Evolutionary conservation across 2,888 invertebrate genomes (phyloP).

Genomic region (Trisateles emortualis): DNA sequence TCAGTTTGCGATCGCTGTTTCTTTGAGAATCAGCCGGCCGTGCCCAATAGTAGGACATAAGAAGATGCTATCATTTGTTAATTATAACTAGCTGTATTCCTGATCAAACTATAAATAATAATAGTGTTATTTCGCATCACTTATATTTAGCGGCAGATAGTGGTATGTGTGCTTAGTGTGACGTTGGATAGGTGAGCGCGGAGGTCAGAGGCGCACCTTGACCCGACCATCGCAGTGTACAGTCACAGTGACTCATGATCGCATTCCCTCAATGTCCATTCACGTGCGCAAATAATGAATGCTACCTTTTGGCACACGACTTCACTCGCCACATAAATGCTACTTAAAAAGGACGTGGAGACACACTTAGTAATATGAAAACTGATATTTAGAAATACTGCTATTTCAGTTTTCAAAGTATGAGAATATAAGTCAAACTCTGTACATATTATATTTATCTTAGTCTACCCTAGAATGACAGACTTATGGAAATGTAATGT

Average conservation of each 20-base stretch:
- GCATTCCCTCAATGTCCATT: conserved; percentile 16
- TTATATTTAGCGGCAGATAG: background rate
- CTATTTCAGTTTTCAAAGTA: too few species aligned
- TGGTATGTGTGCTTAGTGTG: background rate
- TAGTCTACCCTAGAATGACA: too few species aligned
- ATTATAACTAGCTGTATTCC: too few species aligned
- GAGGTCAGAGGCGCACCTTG: conserved; percentile 33
- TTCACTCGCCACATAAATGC: background rate
- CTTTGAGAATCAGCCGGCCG: too few species aligned
- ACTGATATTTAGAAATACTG: too few species aligned
- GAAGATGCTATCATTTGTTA: too few species aligned
- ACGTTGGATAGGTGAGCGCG: conserved; percentile 25
- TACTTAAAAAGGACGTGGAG: background rate
- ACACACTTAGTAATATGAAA: background rate
- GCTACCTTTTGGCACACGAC: background rate
- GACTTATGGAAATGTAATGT: too few species aligned
- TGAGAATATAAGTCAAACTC: too few species aligned
- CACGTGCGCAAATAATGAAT: background rate
- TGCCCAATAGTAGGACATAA: too few species aligned
- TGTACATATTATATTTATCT: too few species aligned
- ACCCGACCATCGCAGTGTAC: conserved; percentile 20
- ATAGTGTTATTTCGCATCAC: background rate
- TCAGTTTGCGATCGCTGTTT: too few species aligned
- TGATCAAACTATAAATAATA: background rate
- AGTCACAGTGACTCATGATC: conserved; percentile 22